Evolutionary conservation across 2,888 invertebrate genomes (phyloP), one percentile per base, ranked within the genome.

Genomic region (Chrysodeixis includens): DNA sequence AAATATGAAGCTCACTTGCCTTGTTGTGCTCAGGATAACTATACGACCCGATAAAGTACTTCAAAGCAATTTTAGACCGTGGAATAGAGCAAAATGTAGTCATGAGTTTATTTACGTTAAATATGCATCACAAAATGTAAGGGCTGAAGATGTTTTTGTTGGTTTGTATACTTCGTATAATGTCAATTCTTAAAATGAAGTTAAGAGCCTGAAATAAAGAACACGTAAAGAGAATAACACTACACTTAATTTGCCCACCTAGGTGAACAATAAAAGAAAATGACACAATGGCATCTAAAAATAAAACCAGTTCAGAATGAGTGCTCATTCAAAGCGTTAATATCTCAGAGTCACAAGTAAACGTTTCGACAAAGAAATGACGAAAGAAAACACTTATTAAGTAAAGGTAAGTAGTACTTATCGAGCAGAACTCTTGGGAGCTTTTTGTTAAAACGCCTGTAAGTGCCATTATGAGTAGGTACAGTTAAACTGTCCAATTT

Each of bases 361-460:
- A 68, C 49, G 57, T 62, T 52, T 57, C 44, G 53, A 65, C 18
- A 59, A 69, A 69, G 60, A 59, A 62, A 71, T 40, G 49, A 40
- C 49, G 62, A 73, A 73, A 69, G 71, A 78, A 67, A 67, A 62
- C 69, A 63, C 70, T 71, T 67, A 75, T 69, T 66, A 69, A 59
- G 60, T 32, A 30, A 74, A 66, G 66, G 22, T 61, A 74, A 76
- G 66, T 73, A 65, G 62, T 68, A 67, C 74, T 71, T 58, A 70
- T 53, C 62, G 62, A 67, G 71, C 71, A 69, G 66, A 66, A 68
- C 56, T 66, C 72, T 68, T 63, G 59, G 56, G 62, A 26, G 20
- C 64, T 74, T 77, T 77, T 78, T 75, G 61, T 69, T 56, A 54
- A 53, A 78, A 67, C 70, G 66, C 60, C 66, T 76, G 63, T 55